Evolutionary conservation across 1,140 invertebrate species (phyloP), one percentile per base, ranked within the genome.

Genomic region (Aleiodes sp.): DNA sequence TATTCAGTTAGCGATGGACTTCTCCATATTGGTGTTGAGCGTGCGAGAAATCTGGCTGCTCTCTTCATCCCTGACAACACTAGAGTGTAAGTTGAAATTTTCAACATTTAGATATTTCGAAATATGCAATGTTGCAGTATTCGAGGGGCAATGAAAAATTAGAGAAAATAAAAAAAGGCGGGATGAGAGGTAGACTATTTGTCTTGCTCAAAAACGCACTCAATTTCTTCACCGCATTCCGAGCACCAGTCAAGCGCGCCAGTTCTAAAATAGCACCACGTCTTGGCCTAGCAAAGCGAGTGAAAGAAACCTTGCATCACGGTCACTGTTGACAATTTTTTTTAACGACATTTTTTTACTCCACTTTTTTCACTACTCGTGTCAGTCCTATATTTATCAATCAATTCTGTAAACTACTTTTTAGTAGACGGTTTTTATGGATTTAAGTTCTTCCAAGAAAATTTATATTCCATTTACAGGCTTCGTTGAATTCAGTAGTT

Each of bases 11-110:
- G 90, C 60, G 94, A 97, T 72, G 90, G 90, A 70, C 87, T 93
- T 60, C 88, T 98, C 21, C 92, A 95, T 75, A 91, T 98, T 65
- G 94, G 94, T 31, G 92, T 98, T 69, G 93, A 98, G 82, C 90
- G 94, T 78, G 95, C 95, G 37, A 88, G 96, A 65, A 98, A 98
- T 87, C 85, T 98, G 63, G 89, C 91, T 76, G 94, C 95, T 4
- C 88, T 98, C 19, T 91, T 92, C 77, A 92, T 96, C 78, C 91
- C 89, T 74, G 89, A 90, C 68, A 87, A 88, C 70, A 90, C 90
- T 73, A 90, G 92, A 91, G 90, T 95, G 93, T 95, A 84, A 92
- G 92, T 91, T 78, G 41, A 67, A 59, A 29, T 59, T 43, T 65
- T 33, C 33, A 21, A 52, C 4, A 46, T 60, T 68, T 4, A 28